Evolutionary conservation across 1,140 invertebrate genomes (phyloP).

Genomic region (Globodera rostochiensis): DNA sequence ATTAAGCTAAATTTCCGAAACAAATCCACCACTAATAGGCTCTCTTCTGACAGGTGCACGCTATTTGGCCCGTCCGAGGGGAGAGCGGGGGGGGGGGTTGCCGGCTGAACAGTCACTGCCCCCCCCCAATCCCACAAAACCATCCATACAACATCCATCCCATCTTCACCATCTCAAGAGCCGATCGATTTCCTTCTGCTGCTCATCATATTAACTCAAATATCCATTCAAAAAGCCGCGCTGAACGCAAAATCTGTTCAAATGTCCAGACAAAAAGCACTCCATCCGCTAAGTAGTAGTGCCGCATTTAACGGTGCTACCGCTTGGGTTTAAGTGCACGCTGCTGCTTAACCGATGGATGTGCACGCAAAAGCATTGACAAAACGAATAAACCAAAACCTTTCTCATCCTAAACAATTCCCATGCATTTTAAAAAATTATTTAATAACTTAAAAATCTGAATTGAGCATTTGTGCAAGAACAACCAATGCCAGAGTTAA

Average conservation of each 20-base stretch:
- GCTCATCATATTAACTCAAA: neutral
- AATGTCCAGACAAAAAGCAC: neutral
- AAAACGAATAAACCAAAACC: neutral
- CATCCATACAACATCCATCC: neutral
- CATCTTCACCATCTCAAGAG: neutral
- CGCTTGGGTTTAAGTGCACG: slow-evolving; percentile 34
- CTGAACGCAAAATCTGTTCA: neutral
- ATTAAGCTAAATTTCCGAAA: neutral
- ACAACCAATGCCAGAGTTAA: neutral
- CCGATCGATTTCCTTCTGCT: neutral
- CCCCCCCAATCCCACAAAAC: neutral
- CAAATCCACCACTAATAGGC: too few species aligned
- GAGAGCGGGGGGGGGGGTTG: neutral
- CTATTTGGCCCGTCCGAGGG: neutral
- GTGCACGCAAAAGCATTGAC: neutral
- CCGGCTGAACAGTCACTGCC: slow-evolving; percentile 6
- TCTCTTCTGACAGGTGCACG: neutral
- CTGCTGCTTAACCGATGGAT: slow-evolving; percentile 38
- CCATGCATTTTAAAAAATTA: slow-evolving; percentile 3
- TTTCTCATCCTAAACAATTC: neutral
- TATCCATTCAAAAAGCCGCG: too few species aligned
- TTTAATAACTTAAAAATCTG: neutral
- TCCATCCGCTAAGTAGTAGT: slow-evolving; percentile 41
- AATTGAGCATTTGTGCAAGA: neutral
- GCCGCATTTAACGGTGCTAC: slow-evolving; percentile 36